Conservation (phyloP, 2,113 vertebrate species). For the Notothenia rossii region DNA sequence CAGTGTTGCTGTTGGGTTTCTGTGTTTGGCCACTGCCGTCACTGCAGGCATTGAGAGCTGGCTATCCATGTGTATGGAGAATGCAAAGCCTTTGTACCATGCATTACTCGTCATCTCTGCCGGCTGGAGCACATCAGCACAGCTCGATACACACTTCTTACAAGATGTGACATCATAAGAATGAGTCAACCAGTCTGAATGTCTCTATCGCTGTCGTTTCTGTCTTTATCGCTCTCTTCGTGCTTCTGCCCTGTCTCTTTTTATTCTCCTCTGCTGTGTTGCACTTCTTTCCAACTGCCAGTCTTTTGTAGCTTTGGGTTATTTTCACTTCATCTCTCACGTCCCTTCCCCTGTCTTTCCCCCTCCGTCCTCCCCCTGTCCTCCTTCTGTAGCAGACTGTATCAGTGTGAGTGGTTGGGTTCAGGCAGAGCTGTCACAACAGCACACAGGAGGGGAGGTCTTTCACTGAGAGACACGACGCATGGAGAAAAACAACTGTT, state of each 20-base stretch:
- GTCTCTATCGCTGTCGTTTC: constrained; percentile 56
- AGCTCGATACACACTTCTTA: constrained; percentile 53
- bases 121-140: constrained; percentile 55
- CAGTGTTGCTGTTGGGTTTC: neutral
- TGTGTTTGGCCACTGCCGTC: neutral
- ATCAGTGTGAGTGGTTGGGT: constrained; percentile 39
- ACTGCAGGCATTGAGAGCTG: constrained; percentile 23
- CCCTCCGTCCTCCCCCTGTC: neutral
- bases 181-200: constrained; percentile 68
- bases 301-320: constrained; percentile 63
- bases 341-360: neutral
- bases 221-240: constrained; percentile 31
- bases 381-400: constrained; percentile 44
- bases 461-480: constrained; percentile 37
- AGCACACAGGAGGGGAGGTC: constrained; percentile 15
- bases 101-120: constrained; percentile 61
- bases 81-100: constrained; percentile 40
- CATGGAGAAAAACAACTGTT: constrained; percentile 36
- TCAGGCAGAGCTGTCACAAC: constrained; percentile 63
- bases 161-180: constrained; percentile 64
- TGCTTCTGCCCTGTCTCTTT: constrained; percentile 38
- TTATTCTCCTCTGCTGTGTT: constrained; percentile 47
- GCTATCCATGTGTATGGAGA: constrained; percentile 32
- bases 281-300: constrained; percentile 57
- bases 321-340: constrained; percentile 57